Conservation (phyloP, 2,888 invertebrate genomes). For the Limnephilus auricula region DNA sequence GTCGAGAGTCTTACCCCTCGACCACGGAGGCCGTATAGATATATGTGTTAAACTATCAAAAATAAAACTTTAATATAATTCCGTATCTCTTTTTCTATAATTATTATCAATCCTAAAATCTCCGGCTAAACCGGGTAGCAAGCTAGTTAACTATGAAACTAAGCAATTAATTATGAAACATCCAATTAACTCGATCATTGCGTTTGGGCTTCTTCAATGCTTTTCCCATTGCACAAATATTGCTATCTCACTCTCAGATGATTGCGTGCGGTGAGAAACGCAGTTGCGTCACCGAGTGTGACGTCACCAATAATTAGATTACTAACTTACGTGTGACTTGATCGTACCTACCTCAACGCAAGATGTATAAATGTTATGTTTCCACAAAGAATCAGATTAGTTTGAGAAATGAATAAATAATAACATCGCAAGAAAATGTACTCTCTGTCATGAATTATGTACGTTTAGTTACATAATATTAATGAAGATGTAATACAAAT, state of each 20-base stretch:
- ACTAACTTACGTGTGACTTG: neutral
- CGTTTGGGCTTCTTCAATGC: neutral
- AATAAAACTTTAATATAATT: too few species aligned
- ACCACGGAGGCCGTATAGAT: too few species aligned
- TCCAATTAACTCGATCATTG: neutral
- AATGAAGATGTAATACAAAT: neutral
- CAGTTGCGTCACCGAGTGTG: neutral
- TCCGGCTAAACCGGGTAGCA: too few species aligned
- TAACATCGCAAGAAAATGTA: neutral
- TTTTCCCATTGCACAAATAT: neutral
- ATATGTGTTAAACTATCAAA: too few species aligned
- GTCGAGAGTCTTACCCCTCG: too few species aligned
- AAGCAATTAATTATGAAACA: neutral
- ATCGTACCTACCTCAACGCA: neutral
- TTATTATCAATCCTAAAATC: too few species aligned
- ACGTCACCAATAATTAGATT: neutral
- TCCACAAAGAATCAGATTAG: neutral
- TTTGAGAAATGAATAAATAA: neutral
- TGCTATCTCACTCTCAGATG: neutral
- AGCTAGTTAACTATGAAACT: neutral
- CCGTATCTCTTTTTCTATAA: too few species aligned
- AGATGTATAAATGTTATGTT: neutral
- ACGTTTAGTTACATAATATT: neutral
- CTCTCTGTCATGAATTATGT: neutral
- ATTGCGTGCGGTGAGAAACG: neutral